Evolutionary conservation across 2,797 vertebrate genomes (phyloP), one percentile per base, ranked within the genome.

Genomic region (Menidia menidia): DNA sequence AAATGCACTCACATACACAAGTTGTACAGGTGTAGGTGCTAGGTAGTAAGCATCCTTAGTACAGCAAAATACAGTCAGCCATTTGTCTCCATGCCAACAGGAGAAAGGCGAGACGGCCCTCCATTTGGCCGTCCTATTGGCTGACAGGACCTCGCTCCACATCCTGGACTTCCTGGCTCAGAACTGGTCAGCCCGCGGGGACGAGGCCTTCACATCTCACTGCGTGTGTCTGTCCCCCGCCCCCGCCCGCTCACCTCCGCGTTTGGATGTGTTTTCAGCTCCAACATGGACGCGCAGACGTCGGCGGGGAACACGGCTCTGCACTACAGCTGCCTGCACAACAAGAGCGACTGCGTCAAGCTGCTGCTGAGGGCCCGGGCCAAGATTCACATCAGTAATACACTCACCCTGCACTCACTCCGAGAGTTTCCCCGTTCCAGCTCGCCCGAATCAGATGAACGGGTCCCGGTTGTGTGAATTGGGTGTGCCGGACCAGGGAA

Each of bases 91-190:
- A 69, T 78, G 50, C 68, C 77, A 77, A 69, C 82, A 97, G 96
- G 95, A 96, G 78, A 92, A 92, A 55, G 94, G 94, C 0, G 95
- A 97, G 88, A 95, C 93, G 0, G 89, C 95, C 3, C 89, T 97
- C 6, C 96, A 97, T 71, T 82, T 96, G 41, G 95, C 95, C 1
- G 91, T 96, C 61, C 80, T 96, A 64, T 72, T 95, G 81, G 92
- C 93, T 57, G 95, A 96, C 86, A 91, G 89, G 70, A 95, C 93
- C 0, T 95, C 95, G 1, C 88, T 96, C 57, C 95, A 96, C 85
- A 94, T 96, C 51, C 88, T 95, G 14, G 95, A 97, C 87, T 97
- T 97, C 81, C 85, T 96, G 60, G 93, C 95, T 44, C 95, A 95
- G 83, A 96, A 91, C 83, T 90, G 88, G 90, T 91, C 56, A 33